Conservation (phyloP, 1,140 invertebrate genomes). For the Musca domestica region DNA sequence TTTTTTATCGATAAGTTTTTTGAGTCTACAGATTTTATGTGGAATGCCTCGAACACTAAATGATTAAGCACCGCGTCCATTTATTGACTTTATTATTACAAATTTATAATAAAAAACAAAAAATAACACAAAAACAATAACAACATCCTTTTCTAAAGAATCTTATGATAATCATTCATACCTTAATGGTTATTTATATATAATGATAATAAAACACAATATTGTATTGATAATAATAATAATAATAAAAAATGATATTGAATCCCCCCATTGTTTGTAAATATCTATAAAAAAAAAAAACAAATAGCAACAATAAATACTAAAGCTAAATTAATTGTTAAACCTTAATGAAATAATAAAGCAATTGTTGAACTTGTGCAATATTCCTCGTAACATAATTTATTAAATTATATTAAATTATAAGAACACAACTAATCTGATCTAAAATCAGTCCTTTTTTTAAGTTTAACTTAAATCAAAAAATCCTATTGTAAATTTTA, state of each 20-base stretch:
- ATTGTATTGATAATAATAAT: too few species aligned
- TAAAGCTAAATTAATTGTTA: slow-evolving; percentile 7
- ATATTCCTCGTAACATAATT: neutral
- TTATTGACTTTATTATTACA: neutral
- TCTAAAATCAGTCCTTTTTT: neutral
- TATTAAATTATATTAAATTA: neutral
- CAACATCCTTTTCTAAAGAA: slow-evolving; percentile 12
- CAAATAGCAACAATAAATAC: too few species aligned
- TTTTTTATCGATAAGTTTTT: neutral
- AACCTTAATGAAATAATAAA: neutral
- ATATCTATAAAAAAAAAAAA: neutral
- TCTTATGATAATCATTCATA: slow-evolving; percentile 22
- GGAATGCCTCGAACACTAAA: neutral
- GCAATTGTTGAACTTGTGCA: slow-evolving; percentile 6
- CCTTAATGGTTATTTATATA: slow-evolving; percentile 2
- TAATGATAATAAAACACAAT: neutral
- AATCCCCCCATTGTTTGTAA: neutral
- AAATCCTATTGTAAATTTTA: slow-evolving; percentile 11
- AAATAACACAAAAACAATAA: slow-evolving; percentile 1
- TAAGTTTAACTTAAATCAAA: slow-evolving; percentile 20
- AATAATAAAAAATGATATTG: neutral
- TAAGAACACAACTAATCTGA: neutral
- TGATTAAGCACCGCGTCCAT: slow-evolving; percentile 12
- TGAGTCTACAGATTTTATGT: neutral
- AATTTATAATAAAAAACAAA: neutral